These are phyloP conservation scores for Drosophila borealis DNA, from an alignment of 2,888 invertebrate genomes.

Conservation along the genomic window DNA sequence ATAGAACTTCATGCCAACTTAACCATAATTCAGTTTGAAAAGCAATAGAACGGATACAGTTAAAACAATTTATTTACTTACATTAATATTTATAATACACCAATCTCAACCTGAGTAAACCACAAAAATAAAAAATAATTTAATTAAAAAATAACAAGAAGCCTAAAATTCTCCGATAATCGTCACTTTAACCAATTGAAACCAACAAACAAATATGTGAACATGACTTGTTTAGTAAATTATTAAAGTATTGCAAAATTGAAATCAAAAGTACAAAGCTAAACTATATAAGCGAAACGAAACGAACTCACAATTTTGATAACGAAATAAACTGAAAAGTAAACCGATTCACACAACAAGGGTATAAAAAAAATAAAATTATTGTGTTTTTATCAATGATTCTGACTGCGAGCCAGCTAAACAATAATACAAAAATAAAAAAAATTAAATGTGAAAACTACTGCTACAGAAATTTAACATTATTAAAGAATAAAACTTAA, in stretches of 20 bases:
- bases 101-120: conserved; percentile 9
- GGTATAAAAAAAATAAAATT: not conserved
- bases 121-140: conserved; percentile 28
- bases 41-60: conserved; percentile 82
- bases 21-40: conserved; percentile 82
- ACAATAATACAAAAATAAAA: not conserved
- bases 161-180: conserved; percentile 20
- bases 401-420: too few relatives aligned
- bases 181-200: conserved; percentile 2
- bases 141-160: conserved; percentile 23
- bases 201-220: conserved; percentile 28
- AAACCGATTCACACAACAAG: not conserved
- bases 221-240: conserved; percentile 6
- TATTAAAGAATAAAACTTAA: not conserved
- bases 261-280: conserved; percentile 73
- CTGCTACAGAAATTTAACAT: not conserved
- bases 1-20: conserved; percentile 70
- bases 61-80: conserved; percentile 36
- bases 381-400: too few relatives aligned
- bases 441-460: not conserved
- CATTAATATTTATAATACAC: conserved; percentile 24
- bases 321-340: conserved; percentile 9
- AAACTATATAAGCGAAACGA: conserved; percentile 34
- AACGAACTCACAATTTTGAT: conserved; percentile 44
- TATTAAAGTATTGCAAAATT: conserved; percentile 53